Conservation (phyloP, 2,113 vertebrate species). For the Nyctereutes procyonoides region DNA sequence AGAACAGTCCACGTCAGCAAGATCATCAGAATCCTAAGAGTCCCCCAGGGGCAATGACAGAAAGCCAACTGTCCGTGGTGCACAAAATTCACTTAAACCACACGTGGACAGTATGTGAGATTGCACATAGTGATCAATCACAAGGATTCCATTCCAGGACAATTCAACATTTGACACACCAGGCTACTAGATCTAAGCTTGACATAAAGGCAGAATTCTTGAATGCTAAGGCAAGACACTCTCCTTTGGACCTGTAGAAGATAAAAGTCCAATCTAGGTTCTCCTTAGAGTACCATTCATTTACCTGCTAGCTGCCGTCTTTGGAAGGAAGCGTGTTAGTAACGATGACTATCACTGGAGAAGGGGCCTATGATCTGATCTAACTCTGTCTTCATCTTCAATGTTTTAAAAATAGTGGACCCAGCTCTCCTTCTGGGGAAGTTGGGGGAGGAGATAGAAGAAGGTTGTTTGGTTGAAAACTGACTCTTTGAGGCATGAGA, state of each 20-base stretch:
- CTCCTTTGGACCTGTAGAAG: not conserved
- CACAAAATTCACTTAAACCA: slow-evolving; percentile 29
- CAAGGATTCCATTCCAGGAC: not conserved
- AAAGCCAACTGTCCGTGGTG: not conserved
- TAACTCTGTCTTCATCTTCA: not conserved
- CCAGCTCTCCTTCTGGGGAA: not conserved
- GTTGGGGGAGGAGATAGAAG: not conserved
- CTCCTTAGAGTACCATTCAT: not conserved
- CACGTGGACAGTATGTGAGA: not conserved
- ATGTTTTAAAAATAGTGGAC: not conserved
- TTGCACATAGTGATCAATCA: not conserved
- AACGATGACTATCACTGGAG: not conserved
- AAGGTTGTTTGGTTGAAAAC: not conserved
- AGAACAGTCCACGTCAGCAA: not conserved
- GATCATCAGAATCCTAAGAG: not conserved
- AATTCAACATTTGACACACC: not conserved
- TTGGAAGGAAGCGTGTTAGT: slow-evolving; percentile 32
- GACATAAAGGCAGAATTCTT: not conserved
- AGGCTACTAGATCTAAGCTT: not conserved
- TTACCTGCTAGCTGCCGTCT: not conserved
- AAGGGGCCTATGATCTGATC: not conserved
- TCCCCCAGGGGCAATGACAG: not conserved
- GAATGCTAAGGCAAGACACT: not conserved
- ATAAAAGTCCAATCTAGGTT: not conserved
- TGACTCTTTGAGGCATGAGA: not conserved